Base-by-base conservation (phyloP, 1,140 invertebrate species). In the Sogatella furcifera region DNA sequence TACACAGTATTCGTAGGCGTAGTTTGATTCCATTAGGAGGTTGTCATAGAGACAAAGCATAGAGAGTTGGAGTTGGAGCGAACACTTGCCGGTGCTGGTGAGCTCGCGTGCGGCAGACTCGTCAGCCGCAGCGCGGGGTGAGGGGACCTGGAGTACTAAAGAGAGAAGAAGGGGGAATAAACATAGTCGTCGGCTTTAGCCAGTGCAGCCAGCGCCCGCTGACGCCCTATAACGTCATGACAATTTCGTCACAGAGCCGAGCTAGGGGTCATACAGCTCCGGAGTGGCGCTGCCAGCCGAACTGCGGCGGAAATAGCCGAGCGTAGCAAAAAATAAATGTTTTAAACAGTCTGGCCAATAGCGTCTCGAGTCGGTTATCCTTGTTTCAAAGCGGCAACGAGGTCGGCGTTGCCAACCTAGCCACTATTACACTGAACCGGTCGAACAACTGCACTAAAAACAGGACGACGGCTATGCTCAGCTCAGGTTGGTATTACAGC, bases 161-260 rank as follows among this genome's bases (percentile, higher is more conserved):
- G 28, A 31, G 28, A 31, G 17, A 38, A 60, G 58, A 55, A 52
- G 53, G 59, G 59, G 52, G 59, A 60, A 60, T 60, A 60, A 60
- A 60, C 59, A 60, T 60, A 55, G 52, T 54, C 46, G 41, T 24
- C 24, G 34, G 59, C 59, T 60, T 60, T 60, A 60, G 52, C 59
- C 59, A 53, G 52, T 41, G 59, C 19, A 11, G 38, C 24, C 24
- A 21, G 53, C 52, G 41, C 59, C 52, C 59, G 10, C 5, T 24
- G 59, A 60, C 59, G 59, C 59, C 14, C n/a, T 60, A 43, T 60
- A 60, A 60, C 59, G 59, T 60, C 59, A 60, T 60, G 59, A 52
- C 59, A 60, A 60, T 60, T 60, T 60, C 59, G 59, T 60, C 59
- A 60, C 59, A 60, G 59, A 38, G 34, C 34, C 52, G 46, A 60